These are phyloP conservation scores for Gallirallus australis DNA, from an alignment of 2,797 vertebrate species.

Conservation along the genomic window DNA sequence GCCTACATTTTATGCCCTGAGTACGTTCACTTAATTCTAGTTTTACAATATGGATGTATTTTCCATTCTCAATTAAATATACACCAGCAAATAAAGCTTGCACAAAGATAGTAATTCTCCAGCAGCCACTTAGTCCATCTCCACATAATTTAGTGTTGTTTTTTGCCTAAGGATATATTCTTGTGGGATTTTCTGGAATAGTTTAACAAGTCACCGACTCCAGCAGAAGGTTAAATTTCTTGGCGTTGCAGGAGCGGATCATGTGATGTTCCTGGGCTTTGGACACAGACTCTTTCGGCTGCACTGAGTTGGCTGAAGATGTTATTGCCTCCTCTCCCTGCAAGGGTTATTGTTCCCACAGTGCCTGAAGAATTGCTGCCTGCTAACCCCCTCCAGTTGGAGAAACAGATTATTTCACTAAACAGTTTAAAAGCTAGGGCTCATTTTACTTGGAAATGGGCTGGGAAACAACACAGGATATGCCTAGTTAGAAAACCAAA, in stretches of 20 bases:
- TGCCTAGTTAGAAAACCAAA: background rate
- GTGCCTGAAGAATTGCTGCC: background rate
- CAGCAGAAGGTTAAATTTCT: background rate
- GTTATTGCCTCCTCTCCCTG: background rate
- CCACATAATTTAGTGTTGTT: background rate
- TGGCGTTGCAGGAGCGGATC: background rate
- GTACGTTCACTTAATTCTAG: background rate
- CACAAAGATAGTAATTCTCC: background rate
- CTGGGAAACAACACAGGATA: background rate
- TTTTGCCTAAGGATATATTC: constrained; percentile 1
- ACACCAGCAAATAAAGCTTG: background rate
- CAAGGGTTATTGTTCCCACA: background rate
- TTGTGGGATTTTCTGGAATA: background rate
- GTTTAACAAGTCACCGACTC: constrained; percentile 6
- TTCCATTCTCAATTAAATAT: background rate
- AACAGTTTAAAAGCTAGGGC: background rate
- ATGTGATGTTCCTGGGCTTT: background rate
- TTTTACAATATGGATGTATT: background rate
- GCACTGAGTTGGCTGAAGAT: background rate
- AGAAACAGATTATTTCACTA: background rate
- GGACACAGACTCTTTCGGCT: background rate
- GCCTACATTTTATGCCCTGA: background rate
- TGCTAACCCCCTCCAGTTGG: background rate
- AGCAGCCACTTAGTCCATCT: background rate
- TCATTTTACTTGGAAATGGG: background rate